phyloP scores from a whole-genome alignment of 2,888 invertebrate species.

The Pristionchus exspectatus region DNA sequence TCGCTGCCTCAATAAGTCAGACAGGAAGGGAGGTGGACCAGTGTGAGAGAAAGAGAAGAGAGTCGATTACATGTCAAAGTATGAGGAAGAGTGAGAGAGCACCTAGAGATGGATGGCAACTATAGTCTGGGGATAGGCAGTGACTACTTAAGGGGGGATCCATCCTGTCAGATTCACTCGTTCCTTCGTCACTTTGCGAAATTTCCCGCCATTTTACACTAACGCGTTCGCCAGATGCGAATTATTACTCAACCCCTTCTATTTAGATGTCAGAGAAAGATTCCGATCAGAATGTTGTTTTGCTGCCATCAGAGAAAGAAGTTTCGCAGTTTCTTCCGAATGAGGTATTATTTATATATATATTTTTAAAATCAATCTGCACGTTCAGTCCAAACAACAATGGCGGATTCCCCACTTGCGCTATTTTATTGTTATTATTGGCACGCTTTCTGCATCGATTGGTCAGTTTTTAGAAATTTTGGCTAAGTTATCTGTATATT shows the following conservation, averaged over 20 bases:
- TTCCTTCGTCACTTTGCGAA: neutral
- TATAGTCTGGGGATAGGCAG: neutral
- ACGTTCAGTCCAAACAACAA: slow-evolving; percentile 32
- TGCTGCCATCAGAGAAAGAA: neutral
- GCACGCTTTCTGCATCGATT: slow-evolving; percentile 53
- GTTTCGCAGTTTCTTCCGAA: neutral
- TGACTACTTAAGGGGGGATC: neutral
- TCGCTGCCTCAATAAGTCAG: neutral
- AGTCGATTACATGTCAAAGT: slow-evolving; percentile 27
- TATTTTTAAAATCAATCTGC: neutral
- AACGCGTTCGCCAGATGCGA: neutral
- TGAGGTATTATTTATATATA: neutral
- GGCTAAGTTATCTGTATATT: neutral
- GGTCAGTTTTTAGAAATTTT: neutral
- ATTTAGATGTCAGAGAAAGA: neutral
- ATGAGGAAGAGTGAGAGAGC: slow-evolving; percentile 15
- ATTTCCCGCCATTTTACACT: neutral
- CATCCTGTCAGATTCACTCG: slow-evolving; percentile 15
- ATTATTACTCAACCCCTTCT: neutral
- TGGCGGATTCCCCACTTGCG: slow-evolving; percentile 51
- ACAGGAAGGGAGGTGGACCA: neutral
- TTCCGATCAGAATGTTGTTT: neutral
- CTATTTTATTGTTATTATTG: slow-evolving; percentile 55
- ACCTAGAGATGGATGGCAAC: neutral
- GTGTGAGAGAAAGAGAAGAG: neutral